Conservation (phyloP, 2,888 invertebrate species). For the Agriopis marginaria region DNA sequence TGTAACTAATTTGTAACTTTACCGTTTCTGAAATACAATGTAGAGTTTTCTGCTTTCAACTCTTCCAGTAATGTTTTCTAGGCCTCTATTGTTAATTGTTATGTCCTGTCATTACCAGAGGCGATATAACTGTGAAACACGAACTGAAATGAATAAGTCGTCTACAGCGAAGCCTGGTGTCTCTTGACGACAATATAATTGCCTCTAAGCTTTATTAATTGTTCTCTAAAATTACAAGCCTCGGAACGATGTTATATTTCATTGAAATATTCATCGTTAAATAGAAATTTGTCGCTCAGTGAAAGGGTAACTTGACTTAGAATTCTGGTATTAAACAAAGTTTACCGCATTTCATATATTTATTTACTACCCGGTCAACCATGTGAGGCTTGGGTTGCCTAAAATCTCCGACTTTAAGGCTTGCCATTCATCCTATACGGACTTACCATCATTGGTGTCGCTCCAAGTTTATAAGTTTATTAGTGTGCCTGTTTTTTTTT, state of each 20-base stretch:
- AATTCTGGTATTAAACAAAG: constrained; percentile 6
- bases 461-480: too few species aligned
- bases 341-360: not conserved
- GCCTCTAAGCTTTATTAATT: constrained; percentile 36
- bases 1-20: not conserved
- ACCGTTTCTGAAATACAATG: not conserved
- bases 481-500: too few species aligned
- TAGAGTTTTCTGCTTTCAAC: not conserved
- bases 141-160: constrained; percentile 26
- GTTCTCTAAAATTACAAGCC: constrained; percentile 31
- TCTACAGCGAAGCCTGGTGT: constrained; percentile 23
- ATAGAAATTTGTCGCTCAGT: constrained; percentile 20
- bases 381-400: too few species aligned
- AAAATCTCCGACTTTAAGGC: too few species aligned
- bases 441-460: too few species aligned
- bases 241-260: constrained; percentile 19
- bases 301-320: constrained; percentile 8
- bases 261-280: constrained; percentile 7
- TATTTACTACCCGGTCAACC: not conserved
- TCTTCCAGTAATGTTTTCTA: constrained; percentile 10
- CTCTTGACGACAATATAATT: constrained; percentile 31
- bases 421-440: too few species aligned
- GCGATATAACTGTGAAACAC: constrained; percentile 15
- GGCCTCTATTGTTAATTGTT: constrained; percentile 25
- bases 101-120: constrained; percentile 25